Conservation (phyloP, 2,113 vertebrate species). For the Dolichallabes microphthalmus region DNA sequence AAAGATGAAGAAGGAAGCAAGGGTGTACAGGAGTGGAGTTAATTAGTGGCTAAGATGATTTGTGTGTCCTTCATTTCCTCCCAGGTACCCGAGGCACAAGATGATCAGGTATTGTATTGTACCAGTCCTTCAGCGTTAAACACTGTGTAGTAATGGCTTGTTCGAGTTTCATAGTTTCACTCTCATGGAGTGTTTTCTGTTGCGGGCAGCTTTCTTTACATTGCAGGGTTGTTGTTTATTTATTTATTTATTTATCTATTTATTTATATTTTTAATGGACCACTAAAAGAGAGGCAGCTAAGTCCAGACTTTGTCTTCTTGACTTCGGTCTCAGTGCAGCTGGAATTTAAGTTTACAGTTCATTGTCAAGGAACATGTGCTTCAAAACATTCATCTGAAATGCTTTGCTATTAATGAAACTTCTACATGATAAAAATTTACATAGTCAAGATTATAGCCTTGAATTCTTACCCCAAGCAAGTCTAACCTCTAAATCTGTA, state of each 20-base stretch:
- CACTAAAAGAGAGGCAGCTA: not conserved
- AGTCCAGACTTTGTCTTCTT: not conserved
- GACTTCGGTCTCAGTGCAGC: not conserved
- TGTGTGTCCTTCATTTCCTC: slow-evolving; percentile 24
- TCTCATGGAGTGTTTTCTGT: not conserved
- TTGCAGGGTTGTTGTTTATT: not conserved
- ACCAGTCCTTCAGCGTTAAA: not conserved
- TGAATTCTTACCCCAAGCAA: not conserved
- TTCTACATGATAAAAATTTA: not conserved
- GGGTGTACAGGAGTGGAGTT: not conserved
- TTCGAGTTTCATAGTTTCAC: not conserved
- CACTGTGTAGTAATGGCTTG: not conserved
- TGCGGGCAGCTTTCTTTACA: not conserved
- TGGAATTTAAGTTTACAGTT: not conserved
- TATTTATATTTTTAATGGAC: not conserved
- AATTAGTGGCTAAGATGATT: not conserved
- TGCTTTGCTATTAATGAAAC: not conserved
- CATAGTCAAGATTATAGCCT: not conserved
- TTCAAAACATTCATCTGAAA: not conserved
- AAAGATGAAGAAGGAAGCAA: not conserved
- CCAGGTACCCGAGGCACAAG: slow-evolving; percentile 23
- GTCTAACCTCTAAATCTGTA: not conserved
- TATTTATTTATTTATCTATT: too few species aligned
- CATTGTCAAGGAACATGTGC: not conserved
- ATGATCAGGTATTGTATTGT: slow-evolving; percentile 31